Evolutionary conservation across 2,888 invertebrate species (phyloP).

Genomic region (Rhagium mordax): DNA sequence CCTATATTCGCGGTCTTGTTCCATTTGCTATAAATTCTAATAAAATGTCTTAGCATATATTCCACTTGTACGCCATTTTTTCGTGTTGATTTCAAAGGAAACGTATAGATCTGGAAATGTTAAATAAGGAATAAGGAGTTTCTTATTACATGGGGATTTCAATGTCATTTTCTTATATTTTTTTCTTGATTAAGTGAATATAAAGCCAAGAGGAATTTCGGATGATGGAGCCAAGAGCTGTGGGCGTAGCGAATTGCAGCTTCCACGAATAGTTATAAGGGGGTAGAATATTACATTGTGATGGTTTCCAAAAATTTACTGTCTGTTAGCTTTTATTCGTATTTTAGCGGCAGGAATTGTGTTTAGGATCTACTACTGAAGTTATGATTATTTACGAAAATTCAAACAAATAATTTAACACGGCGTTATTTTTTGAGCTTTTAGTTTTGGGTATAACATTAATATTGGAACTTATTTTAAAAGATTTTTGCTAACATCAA

Average conservation of each 20-base stretch:
- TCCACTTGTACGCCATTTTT: constrained; percentile 48
- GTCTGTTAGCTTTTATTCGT: constrained; percentile 21
- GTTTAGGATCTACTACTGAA: neutral
- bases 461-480: no score
- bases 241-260: constrained; percentile 15
- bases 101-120: constrained; percentile 52
- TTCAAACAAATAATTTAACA: no score
- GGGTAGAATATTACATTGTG: constrained; percentile 16
- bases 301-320: constrained; percentile 18
- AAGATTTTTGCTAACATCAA: no score
- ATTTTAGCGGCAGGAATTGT: neutral
- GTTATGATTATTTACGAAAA: neutral
- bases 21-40: constrained; percentile 65
- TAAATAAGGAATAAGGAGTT: constrained; percentile 45
- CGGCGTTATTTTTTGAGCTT: no score
- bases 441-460: no score
- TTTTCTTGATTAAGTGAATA: constrained; percentile 44
- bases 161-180: constrained; percentile 42
- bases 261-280: constrained; percentile 35
- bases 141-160: constrained; percentile 47
- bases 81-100: constrained; percentile 25
- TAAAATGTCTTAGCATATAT: constrained; percentile 62
- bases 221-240: neutral
- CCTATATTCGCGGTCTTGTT: constrained; percentile 59
- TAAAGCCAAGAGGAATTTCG: constrained; percentile 33